Evolutionary conservation across 92 coral and sea anemone species (phyloP), one percentile per base, ranked within the genome.

Genomic region (Montipora capitata): DNA sequence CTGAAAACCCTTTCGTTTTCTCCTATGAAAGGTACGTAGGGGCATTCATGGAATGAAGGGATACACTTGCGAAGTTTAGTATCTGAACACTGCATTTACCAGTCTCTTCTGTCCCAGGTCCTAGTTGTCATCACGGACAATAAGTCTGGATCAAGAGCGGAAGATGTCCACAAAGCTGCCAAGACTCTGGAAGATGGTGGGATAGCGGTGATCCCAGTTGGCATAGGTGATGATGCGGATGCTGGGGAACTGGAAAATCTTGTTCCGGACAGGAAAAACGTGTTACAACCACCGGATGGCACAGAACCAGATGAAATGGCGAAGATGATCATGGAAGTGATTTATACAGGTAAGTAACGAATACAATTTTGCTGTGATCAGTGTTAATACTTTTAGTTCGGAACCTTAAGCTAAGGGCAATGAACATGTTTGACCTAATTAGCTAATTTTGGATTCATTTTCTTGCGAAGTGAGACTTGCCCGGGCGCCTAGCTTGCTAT

Each of bases 111-210:
- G 38, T 80, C 68, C 8, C 79, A 95, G 92, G 90, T 93, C 10
- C 87, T 96, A 16, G 95, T 95, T 35, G 85, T 96, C 2, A 84
- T 96, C 74, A 93, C 96, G 3, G 98, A 96, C 85, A 95, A 83
- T 9, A 85, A 77, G 68, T 96, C 99, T 38, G 84, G 88, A 16
- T 93, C 98, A 82, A 89, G 85, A 3, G 83, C 52, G 9, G 83
- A 57, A 48, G 86, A 86, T 70, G 89, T 94, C 10, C 79, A 11
- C 38, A 68, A 69, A 5, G 95, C 96, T 2, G 94, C 92, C 9
- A 91, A 91, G 85, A 88, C 84, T 49, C 82, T 97, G 48, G 93
- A 90, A 77, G 81, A 83, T 48, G 80, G 74, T 63, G 98, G 93
- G 59, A 62, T 97, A 43, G 86, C 90, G 72, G 87, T 96, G 41